Base-by-base conservation (phyloP, 2,113 vertebrate genomes). In the Polypterus senegalus region DNA sequence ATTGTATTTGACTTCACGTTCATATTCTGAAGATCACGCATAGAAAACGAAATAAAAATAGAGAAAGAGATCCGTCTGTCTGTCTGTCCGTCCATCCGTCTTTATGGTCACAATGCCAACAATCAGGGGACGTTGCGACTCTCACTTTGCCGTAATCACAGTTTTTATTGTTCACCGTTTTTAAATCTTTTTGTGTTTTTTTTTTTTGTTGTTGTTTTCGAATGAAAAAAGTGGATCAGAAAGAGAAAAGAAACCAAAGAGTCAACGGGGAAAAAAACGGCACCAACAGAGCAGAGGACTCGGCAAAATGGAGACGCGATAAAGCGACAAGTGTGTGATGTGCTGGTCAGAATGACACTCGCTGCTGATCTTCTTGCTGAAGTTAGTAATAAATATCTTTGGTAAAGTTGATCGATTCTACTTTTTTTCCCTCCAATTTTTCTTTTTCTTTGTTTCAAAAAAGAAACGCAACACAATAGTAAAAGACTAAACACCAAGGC, bases 371-470 rank as follows among this genome's bases (percentile, higher is more conserved):
- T 76, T 75, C 79, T 69, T 74, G 73, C 65, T 79, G 80, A 80
- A 84, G 86, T 83, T 83, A 80, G 79, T 81, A 77, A 67, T 75
- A 73, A 67, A 74, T 77, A 80, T 93, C 92, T 93, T 94, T 94
- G 90, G 90, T 93, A 88, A 86, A 85, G 84, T 78, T 67, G 67
- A 64, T 81, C 70, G 69, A 72, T 70, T 65, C 62, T 7, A 61
- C 61, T 61, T 68, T 63, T 58, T 60, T 10, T 11, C 10, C 43
- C 9, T 56, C 11, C 11, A 4, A 79, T 72, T 66, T 82, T 71
- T 79, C 76, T 48, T 47, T 51, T 44, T 45, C 48, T 53, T 75
- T 68, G 67, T 81, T 80, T 77, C 74, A 83, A 83, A 80, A 75
- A 81, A 70, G 75, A 70, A 77, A 68, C 70, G 61, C 48, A 76